Evolutionary conservation across 92 coral and sea anemone species (phyloP).

Genomic region (Epizoanthus scotinus): DNA sequence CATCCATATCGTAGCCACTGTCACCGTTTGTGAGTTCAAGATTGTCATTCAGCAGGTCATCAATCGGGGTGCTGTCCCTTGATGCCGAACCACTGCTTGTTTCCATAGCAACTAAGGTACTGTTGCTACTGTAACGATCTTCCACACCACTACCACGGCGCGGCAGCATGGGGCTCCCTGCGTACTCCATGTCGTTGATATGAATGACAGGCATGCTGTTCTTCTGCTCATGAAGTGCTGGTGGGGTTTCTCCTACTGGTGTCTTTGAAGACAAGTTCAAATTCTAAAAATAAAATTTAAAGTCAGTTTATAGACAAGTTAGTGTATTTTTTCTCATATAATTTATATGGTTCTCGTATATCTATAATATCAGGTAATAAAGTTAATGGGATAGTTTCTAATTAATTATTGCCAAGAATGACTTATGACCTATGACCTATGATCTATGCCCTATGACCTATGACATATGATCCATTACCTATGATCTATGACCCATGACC

Average conservation of each 20-base stretch:
- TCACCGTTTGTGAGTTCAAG: conserved; percentile 44
- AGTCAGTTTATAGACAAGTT: neutral
- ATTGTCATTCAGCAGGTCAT: conserved; percentile 5
- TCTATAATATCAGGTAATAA: too few species aligned
- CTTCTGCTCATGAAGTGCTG: neutral
- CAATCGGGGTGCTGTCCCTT: conserved; percentile 22
- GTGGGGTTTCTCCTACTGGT: neutral
- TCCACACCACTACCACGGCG: conserved; percentile 60
- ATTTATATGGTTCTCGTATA: too few species aligned
- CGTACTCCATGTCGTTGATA: conserved; percentile 55
- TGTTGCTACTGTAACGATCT: conserved; percentile 69
- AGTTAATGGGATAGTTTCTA: too few species aligned
- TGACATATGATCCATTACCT: too few species aligned
- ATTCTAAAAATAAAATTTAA: neutral
- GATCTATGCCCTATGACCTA: neutral
- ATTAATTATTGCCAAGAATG: too few species aligned
- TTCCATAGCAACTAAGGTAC: conserved; percentile 72
- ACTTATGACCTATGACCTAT: neutral
- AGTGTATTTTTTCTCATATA: too few species aligned
- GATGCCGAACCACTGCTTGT: conserved; percentile 51
- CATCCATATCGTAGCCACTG: conserved; percentile 82
- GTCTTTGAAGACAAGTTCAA: neutral
- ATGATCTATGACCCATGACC: too few species aligned
- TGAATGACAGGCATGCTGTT: conserved; percentile 44
- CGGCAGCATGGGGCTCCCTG: conserved; percentile 37